phyloP scores from a whole-genome alignment of 2,113 vertebrate genomes.

The Grus americana region DNA sequence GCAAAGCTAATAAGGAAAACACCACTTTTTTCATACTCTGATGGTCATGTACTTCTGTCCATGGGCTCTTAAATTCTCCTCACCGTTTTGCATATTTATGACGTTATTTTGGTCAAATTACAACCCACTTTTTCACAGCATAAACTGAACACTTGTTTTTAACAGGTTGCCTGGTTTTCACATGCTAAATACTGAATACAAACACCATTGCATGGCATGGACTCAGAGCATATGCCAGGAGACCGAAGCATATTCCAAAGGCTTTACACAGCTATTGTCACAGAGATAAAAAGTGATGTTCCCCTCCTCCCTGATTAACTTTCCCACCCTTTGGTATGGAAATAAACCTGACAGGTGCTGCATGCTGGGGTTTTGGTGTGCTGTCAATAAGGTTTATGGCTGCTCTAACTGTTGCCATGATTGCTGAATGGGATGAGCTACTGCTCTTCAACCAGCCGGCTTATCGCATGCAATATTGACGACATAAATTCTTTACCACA shows the following conservation, averaged over 20 bases:
- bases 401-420: background rate
- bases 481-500: background rate
- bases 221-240: background rate
- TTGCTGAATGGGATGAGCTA: background rate
- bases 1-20: background rate
- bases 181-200: background rate
- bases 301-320: background rate
- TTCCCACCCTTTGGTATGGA: background rate
- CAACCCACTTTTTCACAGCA: background rate
- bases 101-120: background rate
- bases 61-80: background rate
- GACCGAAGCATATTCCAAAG: background rate
- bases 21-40: background rate
- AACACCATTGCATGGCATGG: background rate
- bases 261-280: background rate
- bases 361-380: background rate
- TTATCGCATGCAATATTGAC: background rate
- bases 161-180: background rate
- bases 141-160: background rate
- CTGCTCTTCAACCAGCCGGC: background rate
- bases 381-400: constrained; percentile 2
- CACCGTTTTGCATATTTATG: background rate
- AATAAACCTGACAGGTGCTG: constrained; percentile 16
- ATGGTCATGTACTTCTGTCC: background rate
- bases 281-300: background rate